These are phyloP conservation scores for Pogonomyrmex barbatus DNA, from an alignment of 1,140 invertebrate genomes.

Conservation along the genomic window DNA sequence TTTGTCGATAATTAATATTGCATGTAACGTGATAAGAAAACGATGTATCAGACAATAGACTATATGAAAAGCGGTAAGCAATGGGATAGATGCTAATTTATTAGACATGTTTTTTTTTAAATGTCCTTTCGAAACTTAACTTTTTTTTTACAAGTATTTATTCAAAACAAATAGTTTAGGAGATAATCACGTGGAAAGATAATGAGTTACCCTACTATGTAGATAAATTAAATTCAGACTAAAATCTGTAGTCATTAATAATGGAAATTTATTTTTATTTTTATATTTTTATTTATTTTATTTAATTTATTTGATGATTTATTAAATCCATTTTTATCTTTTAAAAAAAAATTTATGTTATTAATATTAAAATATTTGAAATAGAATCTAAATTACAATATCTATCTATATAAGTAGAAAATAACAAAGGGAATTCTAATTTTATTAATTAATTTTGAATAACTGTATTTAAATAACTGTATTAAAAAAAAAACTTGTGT, in stretches of 20 bases:
- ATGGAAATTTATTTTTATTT: background rate
- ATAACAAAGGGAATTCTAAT: background rate
- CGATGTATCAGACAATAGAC: background rate
- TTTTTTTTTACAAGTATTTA: background rate
- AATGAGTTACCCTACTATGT: background rate
- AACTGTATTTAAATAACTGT: background rate
- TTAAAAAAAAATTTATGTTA: background rate
- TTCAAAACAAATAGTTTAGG: too few species aligned
- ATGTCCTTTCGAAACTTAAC: background rate
- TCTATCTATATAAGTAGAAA: background rate
- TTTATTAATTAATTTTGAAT: background rate
- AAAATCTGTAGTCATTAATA: background rate
- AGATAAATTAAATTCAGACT: background rate
- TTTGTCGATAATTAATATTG: slow-evolving; percentile 5
- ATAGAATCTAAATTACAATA: background rate
- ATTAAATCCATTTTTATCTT: background rate
- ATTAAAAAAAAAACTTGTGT: background rate
- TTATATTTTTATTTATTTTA: background rate
- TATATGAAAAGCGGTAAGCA: background rate
- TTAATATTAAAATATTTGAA: background rate
- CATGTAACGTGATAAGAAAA: slow-evolving; percentile 2
- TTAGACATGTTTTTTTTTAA: background rate
- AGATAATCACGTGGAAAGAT: background rate
- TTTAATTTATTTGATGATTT: background rate
- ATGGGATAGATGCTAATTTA: background rate